Percentiles rank a stretch among this genome's conserved stretches.
These are phyloP conservation scores for Pristionchus pacificus DNA, from an alignment of 1,140 invertebrate genomes.

Conservation along the genomic window DNA sequence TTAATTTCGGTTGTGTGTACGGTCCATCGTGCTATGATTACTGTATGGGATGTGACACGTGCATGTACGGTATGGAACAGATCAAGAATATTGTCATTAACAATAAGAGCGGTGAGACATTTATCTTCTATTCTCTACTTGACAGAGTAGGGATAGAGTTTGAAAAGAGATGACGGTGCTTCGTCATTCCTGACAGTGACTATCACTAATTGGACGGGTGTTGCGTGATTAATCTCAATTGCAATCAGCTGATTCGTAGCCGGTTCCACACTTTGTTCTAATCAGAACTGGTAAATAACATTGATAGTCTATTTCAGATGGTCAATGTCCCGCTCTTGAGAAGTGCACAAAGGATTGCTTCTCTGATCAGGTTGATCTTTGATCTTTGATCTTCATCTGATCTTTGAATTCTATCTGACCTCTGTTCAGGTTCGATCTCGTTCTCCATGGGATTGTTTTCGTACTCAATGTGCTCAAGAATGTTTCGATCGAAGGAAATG, in stretches of 20 bases:
- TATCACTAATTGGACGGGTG: too few species aligned
- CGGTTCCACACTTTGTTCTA: too few species aligned
- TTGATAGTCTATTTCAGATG: neutral
- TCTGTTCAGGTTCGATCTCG: neutral
- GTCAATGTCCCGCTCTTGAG: neutral
- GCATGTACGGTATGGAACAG: neutral
- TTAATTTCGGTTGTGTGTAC: neutral
- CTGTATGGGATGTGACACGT: neutral
- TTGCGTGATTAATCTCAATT: too few species aligned
- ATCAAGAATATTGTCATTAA: neutral
- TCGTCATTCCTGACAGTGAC: too few species aligned
- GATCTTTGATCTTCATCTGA: neutral
- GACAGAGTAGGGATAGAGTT: too few species aligned
- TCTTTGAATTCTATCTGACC: neutral
- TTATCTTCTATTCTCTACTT: too few species aligned
- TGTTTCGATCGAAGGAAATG: neutral
- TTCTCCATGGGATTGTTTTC: neutral
- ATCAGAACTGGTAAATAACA: too few species aligned
- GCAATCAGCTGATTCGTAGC: too few species aligned
- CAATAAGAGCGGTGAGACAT: neutral
- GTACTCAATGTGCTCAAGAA: neutral
- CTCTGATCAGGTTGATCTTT: neutral
- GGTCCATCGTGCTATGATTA: neutral
- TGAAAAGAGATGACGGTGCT: too few species aligned
- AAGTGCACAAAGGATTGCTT: neutral